Percentiles rank a stretch among this genome's conserved stretches.
Conservation (phyloP, 2,113 vertebrate genomes). For the Chloroceryle aenea region DNA sequence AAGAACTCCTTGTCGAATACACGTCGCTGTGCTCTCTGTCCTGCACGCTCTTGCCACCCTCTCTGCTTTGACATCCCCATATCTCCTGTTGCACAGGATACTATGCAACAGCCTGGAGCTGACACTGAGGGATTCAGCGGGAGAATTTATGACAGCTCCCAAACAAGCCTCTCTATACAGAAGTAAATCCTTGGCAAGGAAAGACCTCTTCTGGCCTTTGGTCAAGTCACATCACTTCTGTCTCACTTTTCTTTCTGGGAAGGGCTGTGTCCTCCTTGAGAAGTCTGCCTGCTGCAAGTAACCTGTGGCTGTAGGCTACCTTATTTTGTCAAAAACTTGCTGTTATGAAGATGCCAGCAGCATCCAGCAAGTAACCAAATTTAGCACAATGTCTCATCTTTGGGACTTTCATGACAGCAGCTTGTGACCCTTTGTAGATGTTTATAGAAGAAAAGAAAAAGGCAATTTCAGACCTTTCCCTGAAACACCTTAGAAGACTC, state of each 20-base stretch:
- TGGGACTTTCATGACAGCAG: background rate
- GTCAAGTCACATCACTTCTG: background rate
- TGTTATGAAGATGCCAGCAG: background rate
- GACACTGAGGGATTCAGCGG: background rate
- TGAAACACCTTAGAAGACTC: background rate
- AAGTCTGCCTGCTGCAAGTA: background rate
- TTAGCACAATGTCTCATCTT: background rate
- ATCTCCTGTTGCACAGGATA: background rate
- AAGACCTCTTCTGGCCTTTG: background rate
- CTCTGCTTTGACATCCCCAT: background rate
- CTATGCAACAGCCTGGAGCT: background rate
- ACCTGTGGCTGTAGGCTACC: too few species aligned
- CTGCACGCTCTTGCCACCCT: background rate
- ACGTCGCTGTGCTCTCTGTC: background rate
- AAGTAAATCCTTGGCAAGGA: background rate
- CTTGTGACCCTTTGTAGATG: background rate
- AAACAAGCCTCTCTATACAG: background rate
- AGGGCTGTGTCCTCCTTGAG: background rate
- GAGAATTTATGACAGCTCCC: background rate
- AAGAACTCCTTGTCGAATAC: background rate
- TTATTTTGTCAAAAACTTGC: background rate
- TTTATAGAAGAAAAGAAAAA: background rate
- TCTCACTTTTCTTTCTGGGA: background rate
- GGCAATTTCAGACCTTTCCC: background rate
- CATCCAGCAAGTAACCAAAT: background rate